Evolutionary conservation across 2,888 invertebrate species (phyloP).

Genomic region (Dichetophora obliterata): DNA sequence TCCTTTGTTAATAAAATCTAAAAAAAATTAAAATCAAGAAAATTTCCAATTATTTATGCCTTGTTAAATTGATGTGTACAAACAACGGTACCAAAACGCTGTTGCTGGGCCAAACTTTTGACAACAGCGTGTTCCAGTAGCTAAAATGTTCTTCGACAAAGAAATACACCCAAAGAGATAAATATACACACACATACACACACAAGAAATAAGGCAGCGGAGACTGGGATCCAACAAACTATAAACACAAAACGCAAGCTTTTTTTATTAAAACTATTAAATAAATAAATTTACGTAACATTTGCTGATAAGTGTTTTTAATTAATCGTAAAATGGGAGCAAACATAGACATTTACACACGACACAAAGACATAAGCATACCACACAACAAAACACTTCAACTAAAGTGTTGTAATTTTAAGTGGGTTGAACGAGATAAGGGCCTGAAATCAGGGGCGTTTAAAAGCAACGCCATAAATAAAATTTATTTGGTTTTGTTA

Average conservation of each 20-base stretch:
- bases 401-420: not conserved
- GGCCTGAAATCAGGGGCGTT: not conserved
- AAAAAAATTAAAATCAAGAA: not conserved
- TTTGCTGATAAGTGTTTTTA: constrained; percentile 14
- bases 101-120: not conserved
- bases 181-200: not conserved
- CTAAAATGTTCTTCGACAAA: not conserved
- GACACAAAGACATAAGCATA: not conserved
- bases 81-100: not conserved
- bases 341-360: not conserved
- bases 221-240: not conserved
- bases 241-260: not conserved
- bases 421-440: constrained; percentile 24
- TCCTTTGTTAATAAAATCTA: not conserved
- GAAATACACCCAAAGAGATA: not conserved
- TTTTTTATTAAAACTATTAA: not conserved
- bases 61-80: too few species aligned
- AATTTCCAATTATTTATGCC: not conserved
- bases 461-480: not conserved
- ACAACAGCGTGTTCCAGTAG: not conserved
- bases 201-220: not conserved
- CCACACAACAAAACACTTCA: not conserved
- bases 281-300: constrained; percentile 18
- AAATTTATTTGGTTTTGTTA: not conserved
- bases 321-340: constrained; percentile 22